These are phyloP conservation scores for Lates calcarifer DNA, from an alignment of 2,113 vertebrate genomes.

Conservation along the genomic window DNA sequence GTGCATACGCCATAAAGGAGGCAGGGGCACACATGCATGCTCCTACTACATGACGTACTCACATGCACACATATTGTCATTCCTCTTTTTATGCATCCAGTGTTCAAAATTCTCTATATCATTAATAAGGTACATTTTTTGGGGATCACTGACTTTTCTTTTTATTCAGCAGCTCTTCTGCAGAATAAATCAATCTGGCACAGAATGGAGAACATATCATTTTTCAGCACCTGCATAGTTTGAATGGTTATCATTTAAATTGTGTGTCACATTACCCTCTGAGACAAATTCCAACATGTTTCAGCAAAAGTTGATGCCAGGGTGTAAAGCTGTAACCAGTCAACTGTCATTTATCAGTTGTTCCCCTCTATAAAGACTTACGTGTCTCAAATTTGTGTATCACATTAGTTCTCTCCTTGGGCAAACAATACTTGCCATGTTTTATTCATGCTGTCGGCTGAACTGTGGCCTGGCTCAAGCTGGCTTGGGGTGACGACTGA, in stretches of 20 bases:
- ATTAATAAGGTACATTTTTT: constrained; percentile 20
- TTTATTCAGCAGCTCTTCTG: constrained; percentile 24
- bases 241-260: constrained; percentile 29
- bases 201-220: constrained; percentile 27
- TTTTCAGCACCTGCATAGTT: constrained; percentile 14
- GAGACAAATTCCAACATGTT: constrained; percentile 26
- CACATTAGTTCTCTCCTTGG: constrained; percentile 7
- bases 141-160: constrained; percentile 2
- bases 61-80: constrained; percentile 11
- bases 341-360: constrained; percentile 34
- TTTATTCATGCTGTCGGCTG: constrained; percentile 63
- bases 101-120: constrained; percentile 2
- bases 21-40: neutral
- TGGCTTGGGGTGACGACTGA: constrained; percentile 44
- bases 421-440: constrained; percentile 42
- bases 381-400: constrained; percentile 24
- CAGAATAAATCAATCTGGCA: constrained; percentile 29
- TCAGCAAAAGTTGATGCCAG: neutral
- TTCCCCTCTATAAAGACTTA: neutral
- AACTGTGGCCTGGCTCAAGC: constrained; percentile 65
- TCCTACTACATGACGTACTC: neutral
- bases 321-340: constrained; percentile 24
- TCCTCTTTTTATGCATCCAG: neutral
- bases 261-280: constrained; percentile 16
- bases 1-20: constrained; percentile 2